These are phyloP conservation scores for Idaea dimidiata DNA, from an alignment of 2,888 invertebrate species.

Conservation along the genomic window DNA sequence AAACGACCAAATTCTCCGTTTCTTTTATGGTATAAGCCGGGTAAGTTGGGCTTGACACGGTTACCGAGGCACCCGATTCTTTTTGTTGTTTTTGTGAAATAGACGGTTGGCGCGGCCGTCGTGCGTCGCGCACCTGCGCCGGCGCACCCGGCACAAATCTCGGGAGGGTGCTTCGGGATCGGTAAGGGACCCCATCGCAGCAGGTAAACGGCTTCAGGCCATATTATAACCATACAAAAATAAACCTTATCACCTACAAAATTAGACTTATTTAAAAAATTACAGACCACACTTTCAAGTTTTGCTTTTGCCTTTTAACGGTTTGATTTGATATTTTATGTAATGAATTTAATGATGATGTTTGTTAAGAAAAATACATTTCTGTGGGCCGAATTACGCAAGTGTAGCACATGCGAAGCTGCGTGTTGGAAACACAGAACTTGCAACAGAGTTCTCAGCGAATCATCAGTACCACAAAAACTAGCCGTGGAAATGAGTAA, in stretches of 20 bases:
- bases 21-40: constrained; percentile 62
- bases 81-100: constrained; percentile 58
- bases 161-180: constrained; percentile 61
- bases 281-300: constrained; percentile 24
- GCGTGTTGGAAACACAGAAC: constrained; percentile 32
- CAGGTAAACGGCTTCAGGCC: constrained; percentile 66
- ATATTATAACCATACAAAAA: constrained; percentile 37
- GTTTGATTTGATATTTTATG: constrained; percentile 35
- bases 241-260: constrained; percentile 34
- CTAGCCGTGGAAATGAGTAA: constrained; percentile 47
- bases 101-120: constrained; percentile 57
- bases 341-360: constrained; percentile 43
- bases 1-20: constrained; percentile 73
- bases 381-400: constrained; percentile 35
- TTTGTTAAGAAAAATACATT: constrained; percentile 33
- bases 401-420: constrained; percentile 39
- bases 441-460: constrained; percentile 44
- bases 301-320: constrained; percentile 24
- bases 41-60: constrained; percentile 47
- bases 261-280: constrained; percentile 38
- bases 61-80: constrained; percentile 40
- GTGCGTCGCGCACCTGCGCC: constrained; percentile 72
- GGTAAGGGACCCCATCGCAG: constrained; percentile 45
- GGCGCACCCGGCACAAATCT: constrained; percentile 71
- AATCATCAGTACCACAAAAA: constrained; percentile 56